Evolutionary conservation across 2,113 vertebrate species (phyloP), one percentile per base, ranked within the genome.

Genomic region (Corythoichthys intestinalis): DNA sequence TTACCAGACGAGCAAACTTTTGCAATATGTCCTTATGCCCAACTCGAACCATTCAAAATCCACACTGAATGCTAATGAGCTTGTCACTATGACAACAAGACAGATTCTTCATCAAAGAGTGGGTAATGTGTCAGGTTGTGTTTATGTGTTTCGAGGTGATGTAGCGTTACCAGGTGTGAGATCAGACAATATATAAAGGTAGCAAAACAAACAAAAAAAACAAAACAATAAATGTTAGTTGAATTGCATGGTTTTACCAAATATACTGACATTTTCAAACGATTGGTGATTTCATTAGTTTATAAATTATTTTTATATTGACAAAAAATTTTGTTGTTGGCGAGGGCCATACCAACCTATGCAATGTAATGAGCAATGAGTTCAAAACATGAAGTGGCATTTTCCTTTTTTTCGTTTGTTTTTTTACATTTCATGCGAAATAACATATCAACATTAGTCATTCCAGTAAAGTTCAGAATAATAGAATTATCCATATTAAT

Each of bases 31-130:
- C 67, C 65, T 69, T 61, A 67, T 77, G 48, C 59, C 54, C 15
- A 6, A 50, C 70, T 74, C 79, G 69, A 71, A 65, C 61, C 76
- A 75, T 65, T 46, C 54, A 77, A 48, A 53, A 41, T 76, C 65
- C 62, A 74, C 64, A 68, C 50, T 81, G 79, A 85, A 88, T 85
- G 72, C 83, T 74, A 75, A 83, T 85, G 78, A 85, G 76, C 69
- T 50, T 0, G 73, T 85, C 74, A 77, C 73, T 67, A 83, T 61
- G 77, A 80, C 74, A 87, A 89, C 77, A 20, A 61, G 58, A 17
- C 20, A 66, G 77, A 69, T 77, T 79, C 75, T 78, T 73, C 80
- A 58, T 0, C 14, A 58, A 37, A 77, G 75, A 66, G 69, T 13
- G 75, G 71, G 59, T 81, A 67, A 75, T 71, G 73, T 12, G 50